These are phyloP conservation scores for Trachelus iudaicus DNA, from an alignment of 2,888 invertebrate genomes.

Conservation along the genomic window DNA sequence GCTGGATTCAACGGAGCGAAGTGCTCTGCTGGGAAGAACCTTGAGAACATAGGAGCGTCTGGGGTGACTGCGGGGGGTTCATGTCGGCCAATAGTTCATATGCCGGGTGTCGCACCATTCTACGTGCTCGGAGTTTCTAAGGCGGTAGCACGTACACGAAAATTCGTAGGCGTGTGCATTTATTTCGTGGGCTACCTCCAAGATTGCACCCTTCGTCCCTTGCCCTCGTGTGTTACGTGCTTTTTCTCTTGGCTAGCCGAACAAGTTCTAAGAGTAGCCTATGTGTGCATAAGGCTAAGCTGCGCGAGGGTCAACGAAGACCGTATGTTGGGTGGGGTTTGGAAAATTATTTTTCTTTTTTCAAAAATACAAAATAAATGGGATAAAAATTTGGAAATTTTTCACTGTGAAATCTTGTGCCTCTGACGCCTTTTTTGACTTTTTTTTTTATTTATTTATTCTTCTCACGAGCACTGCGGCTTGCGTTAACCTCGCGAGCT, in stretches of 20 bases:
- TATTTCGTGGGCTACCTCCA: constrained; percentile 41
- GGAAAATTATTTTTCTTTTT: neutral
- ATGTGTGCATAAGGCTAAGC: neutral
- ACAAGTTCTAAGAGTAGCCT: neutral
- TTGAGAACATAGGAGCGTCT: constrained; percentile 25
- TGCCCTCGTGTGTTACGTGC: constrained; percentile 3
- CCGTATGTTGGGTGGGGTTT: neutral
- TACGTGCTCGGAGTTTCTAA: constrained; percentile 47
- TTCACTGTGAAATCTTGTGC: neutral
- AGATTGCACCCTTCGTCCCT: constrained; percentile 39
- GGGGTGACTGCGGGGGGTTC: constrained; percentile 28
- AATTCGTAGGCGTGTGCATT: constrained; percentile 48
- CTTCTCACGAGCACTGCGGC: neutral
- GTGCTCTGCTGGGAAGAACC: constrained; percentile 7
- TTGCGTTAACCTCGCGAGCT: neutral
- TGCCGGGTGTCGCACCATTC: constrained; percentile 43
- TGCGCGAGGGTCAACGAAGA: neutral
- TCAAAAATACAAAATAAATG: neutral
- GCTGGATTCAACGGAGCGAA: neutral
- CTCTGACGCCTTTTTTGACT: neutral
- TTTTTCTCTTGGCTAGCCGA: neutral
- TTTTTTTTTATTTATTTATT: neutral
- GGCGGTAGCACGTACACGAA: constrained; percentile 34
- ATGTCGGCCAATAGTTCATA: constrained; percentile 52
- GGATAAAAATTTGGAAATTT: neutral